A percentile compares a stretch with the other conserved stretches of the same genome.
phyloP scores from a whole-genome alignment of 2,888 invertebrate species.

The Selenia dentaria region DNA sequence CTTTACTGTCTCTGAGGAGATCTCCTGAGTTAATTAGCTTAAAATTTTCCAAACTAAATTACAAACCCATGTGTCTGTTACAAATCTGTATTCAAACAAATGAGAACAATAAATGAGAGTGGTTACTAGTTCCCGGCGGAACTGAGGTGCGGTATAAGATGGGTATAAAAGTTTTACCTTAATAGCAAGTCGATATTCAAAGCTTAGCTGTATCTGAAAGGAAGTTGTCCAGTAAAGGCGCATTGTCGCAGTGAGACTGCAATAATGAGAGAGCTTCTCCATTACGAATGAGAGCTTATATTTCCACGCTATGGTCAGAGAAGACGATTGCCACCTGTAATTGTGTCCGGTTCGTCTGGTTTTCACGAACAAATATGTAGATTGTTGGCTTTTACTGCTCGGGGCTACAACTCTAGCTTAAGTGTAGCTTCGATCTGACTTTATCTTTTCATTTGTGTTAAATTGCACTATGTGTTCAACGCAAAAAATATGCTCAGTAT shows the following conservation, averaged over 20 bases:
- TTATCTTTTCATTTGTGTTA: constrained; percentile 32
- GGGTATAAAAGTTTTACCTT: too few species aligned
- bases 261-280: constrained; percentile 72
- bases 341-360: constrained; percentile 69
- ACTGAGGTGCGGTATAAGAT: too few species aligned
- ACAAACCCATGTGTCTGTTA: too few species aligned
- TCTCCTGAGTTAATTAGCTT: too few species aligned
- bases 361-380: constrained; percentile 49
- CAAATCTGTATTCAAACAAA: constrained; percentile 3
- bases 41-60: too few species aligned
- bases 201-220: constrained; percentile 34
- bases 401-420: constrained; percentile 37
- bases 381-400: constrained; percentile 32
- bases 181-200: constrained; percentile 51
- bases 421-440: constrained; percentile 33
- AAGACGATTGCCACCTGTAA: constrained; percentile 73
- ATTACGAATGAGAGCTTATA: constrained; percentile 70
- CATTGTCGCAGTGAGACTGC: constrained; percentile 54
- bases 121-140: background rate
- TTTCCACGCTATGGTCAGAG: constrained; percentile 56
- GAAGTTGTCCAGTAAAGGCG: constrained; percentile 40
- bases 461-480: too few species aligned
- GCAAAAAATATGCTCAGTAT: too few species aligned
- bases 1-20: constrained; percentile 3
- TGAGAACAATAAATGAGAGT: constrained; percentile 4